Percentiles rank a stretch among this genome's conserved stretches.
Evolutionary conservation across 1,140 invertebrate species (phyloP).

Genomic region (Drosophila nasuta): DNA sequence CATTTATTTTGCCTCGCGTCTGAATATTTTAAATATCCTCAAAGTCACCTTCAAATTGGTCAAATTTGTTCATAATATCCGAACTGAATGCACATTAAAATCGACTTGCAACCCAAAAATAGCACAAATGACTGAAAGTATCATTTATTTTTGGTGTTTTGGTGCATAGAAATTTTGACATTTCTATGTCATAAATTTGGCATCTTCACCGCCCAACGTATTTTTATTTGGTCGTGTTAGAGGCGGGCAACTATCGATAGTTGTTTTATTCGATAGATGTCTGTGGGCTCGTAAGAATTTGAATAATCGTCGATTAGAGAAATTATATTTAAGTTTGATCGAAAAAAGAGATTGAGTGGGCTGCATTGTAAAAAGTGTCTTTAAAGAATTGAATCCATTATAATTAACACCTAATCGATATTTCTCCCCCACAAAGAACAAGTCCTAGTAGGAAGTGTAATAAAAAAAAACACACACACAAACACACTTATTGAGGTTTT

Average conservation of each 20-base stretch:
- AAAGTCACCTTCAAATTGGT: conserved; percentile 71
- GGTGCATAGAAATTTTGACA: conserved; percentile 60
- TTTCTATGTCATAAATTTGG: conserved; percentile 75
- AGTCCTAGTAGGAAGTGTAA: conserved; percentile 23
- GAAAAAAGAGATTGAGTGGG: too few relatives aligned
- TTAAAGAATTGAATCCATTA: too few relatives aligned
- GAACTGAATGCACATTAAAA: conserved; percentile 57
- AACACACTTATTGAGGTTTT: conserved; percentile 37
- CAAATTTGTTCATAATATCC: conserved; percentile 60
- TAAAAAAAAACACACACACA: conserved; percentile 26
- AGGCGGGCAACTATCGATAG: too few relatives aligned
- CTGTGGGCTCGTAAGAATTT: too few relatives aligned
- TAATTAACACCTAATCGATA: too few relatives aligned
- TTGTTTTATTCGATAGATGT: too few relatives aligned
- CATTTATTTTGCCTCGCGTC: not conserved
- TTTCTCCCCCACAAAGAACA: conserved; percentile 41
- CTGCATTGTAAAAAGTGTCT: too few relatives aligned
- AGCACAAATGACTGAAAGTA: conserved; percentile 47
- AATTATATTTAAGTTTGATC: too few relatives aligned
- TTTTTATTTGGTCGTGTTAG: not conserved
- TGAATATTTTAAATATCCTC: conserved; percentile 4
- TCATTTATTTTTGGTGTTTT: conserved; percentile 37
- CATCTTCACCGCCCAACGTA: conserved; percentile 25
- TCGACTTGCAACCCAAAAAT: conserved; percentile 34
- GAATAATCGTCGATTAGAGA: too few relatives aligned